phyloP scores from a whole-genome alignment of 2,888 invertebrate genomes.

The Habroteleia sp. region DNA sequence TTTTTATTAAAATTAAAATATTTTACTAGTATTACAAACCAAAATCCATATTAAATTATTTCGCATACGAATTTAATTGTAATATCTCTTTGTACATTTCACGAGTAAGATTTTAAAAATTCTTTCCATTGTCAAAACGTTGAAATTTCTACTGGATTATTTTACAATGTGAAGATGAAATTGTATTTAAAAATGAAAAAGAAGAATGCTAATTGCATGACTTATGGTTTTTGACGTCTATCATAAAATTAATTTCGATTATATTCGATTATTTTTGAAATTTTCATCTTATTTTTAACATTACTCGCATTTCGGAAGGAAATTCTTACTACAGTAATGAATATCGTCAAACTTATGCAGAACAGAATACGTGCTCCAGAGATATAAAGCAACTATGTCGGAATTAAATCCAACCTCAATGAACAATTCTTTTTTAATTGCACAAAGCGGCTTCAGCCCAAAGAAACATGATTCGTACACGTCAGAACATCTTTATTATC shows the following conservation, averaged over 20 bases:
- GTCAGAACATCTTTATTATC: conserved; percentile 36
- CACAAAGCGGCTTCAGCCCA: conserved; percentile 15
- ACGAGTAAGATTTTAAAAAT: neutral
- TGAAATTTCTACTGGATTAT: conserved; percentile 13
- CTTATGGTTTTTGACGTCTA: neutral
- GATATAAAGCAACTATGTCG: conserved; percentile 28
- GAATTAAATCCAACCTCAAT: conserved; percentile 44
- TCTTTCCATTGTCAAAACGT: conserved; percentile 3
- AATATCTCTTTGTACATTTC: neutral
- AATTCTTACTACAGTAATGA: conserved; percentile 19
- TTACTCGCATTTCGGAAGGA: conserved; percentile 5
- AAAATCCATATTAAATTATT: neutral
- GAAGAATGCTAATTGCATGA: neutral
- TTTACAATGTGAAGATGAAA: neutral
- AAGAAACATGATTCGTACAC: conserved; percentile 7
- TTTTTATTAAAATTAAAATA: conserved; percentile 4
- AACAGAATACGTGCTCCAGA: conserved; percentile 30
- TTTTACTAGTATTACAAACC: neutral
- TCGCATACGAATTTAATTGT: neutral
- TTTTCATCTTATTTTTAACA: neutral
- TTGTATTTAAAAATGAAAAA: conserved; percentile 4
- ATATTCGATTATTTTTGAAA: neutral
- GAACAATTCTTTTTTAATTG: conserved; percentile 51
- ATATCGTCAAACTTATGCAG: conserved; percentile 40
- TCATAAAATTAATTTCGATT: neutral